Conservation (phyloP, 2,797 vertebrate genomes). For the Trachurus trachurus region DNA sequence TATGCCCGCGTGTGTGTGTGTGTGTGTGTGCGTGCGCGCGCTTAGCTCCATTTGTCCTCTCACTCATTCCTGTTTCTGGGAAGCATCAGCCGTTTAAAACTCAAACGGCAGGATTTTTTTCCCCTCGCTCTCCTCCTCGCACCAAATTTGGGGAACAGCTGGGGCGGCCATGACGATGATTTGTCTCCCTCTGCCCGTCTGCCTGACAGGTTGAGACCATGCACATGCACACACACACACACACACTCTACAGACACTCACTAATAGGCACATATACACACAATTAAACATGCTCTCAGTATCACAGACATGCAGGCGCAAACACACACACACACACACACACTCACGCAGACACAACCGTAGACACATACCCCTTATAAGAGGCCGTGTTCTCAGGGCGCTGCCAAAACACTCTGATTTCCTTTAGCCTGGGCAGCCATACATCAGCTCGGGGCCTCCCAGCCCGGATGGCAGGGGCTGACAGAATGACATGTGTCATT, state of each 20-base stretch:
- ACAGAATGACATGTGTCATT: conserved; percentile 99
- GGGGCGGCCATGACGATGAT: conserved; percentile 86
- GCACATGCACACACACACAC: conserved; percentile 24
- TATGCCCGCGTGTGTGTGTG: conserved; percentile 29
- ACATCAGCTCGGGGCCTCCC: conserved; percentile 96
- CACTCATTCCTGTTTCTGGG: conserved; percentile 81
- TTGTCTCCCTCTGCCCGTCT: conserved; percentile 83
- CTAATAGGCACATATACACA: conserved; percentile 64
- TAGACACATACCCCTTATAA: conserved; percentile 85
- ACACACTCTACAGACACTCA: conserved; percentile 45
- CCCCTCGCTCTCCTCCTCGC: conserved; percentile 78
- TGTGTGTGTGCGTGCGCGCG: conserved; percentile 16
- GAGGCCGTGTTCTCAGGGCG: conserved; percentile 93
- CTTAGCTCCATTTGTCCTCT: conserved; percentile 72
- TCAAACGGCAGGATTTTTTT: conserved; percentile 72
- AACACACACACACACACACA: conserved; percentile 61
- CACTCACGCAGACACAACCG: conserved; percentile 40
- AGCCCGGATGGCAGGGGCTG: conserved; percentile 98
- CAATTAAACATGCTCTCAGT: conserved; percentile 72
- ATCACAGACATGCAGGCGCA: conserved; percentile 68
- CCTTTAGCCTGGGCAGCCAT: conserved; percentile 95
- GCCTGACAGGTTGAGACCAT: conserved; percentile 83
- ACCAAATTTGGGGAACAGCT: conserved; percentile 90
- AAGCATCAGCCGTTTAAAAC: conserved; percentile 83
- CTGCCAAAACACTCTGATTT: conserved; percentile 98